phyloP scores from a whole-genome alignment of 1,140 invertebrate genomes.

The Ceratina japonica region DNA sequence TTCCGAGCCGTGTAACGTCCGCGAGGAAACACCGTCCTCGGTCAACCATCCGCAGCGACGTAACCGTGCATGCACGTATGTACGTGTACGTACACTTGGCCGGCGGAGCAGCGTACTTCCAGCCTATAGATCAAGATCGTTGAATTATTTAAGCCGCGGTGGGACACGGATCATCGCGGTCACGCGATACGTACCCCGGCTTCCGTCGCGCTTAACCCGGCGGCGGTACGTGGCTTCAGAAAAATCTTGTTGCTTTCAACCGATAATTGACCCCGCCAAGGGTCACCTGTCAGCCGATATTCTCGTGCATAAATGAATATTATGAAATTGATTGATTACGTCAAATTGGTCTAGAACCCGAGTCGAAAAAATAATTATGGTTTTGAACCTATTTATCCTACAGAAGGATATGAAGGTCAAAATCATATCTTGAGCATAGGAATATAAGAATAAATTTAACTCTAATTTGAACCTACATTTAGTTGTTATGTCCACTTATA shows the following conservation, averaged over 20 bases:
- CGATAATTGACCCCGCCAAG: neutral
- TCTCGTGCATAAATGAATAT: neutral
- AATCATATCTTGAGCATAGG: too few relatives aligned
- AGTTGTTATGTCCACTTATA: too few relatives aligned
- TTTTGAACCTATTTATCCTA: too few relatives aligned
- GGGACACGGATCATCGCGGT: conserved; percentile 68
- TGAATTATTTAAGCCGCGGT: conserved; percentile 68
- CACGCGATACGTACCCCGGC: conserved; percentile 62
- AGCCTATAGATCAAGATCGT: conserved; percentile 61
- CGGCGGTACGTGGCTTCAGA: too few relatives aligned
- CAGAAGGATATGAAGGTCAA: too few relatives aligned
- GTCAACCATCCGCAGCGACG: conserved; percentile 11
- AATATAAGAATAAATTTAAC: too few relatives aligned
- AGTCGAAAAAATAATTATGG: too few relatives aligned
- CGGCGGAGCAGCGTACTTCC: neutral
- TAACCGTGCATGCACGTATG: conserved; percentile 16
- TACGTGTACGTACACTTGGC: too few relatives aligned
- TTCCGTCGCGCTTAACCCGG: neutral
- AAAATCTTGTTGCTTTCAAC: neutral
- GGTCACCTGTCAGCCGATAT: neutral
- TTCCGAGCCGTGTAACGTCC: neutral
- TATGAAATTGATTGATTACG: neutral
- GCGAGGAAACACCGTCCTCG: conserved; percentile 23
- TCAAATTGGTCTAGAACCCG: too few relatives aligned
- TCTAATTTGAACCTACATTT: too few relatives aligned